phyloP scores from a whole-genome alignment of 2,797 vertebrate genomes.

The Macropus fuliginosus region DNA sequence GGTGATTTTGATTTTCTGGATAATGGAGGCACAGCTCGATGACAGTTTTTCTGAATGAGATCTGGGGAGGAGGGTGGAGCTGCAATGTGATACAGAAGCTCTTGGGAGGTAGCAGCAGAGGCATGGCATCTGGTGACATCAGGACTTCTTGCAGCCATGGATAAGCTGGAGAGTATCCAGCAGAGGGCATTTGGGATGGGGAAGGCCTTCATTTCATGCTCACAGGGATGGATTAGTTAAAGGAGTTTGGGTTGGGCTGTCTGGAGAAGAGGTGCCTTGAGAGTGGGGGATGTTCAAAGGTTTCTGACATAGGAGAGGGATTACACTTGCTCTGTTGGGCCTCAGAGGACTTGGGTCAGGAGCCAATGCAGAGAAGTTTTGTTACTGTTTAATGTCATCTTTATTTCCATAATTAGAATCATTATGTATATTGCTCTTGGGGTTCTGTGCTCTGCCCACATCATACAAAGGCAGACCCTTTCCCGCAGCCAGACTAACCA shows the following conservation, averaged over 20 bases:
- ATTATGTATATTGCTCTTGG: neutral
- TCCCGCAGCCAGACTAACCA: constrained; percentile 42
- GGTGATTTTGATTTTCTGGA: neutral
- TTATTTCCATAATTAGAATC: neutral
- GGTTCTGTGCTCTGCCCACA: neutral
- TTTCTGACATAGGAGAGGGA: neutral
- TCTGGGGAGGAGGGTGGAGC: neutral
- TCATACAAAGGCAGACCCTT: constrained; percentile 38
- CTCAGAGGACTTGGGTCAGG: neutral
- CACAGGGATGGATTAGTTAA: neutral
- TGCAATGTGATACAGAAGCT: neutral
- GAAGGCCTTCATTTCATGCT: neutral
- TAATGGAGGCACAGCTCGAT: neutral
- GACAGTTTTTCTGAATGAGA: neutral
- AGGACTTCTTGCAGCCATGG: neutral
- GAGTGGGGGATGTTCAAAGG: neutral
- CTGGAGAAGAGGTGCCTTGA: neutral
- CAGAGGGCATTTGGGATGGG: neutral
- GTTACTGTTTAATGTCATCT: neutral
- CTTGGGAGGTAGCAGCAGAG: neutral
- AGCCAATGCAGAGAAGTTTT: neutral
- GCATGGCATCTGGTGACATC: neutral
- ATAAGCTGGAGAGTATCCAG: neutral
- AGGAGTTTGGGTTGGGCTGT: neutral
- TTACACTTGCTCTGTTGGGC: neutral